Conservation (phyloP, 2,113 vertebrate species). For the Lophura nycthemera region DNA sequence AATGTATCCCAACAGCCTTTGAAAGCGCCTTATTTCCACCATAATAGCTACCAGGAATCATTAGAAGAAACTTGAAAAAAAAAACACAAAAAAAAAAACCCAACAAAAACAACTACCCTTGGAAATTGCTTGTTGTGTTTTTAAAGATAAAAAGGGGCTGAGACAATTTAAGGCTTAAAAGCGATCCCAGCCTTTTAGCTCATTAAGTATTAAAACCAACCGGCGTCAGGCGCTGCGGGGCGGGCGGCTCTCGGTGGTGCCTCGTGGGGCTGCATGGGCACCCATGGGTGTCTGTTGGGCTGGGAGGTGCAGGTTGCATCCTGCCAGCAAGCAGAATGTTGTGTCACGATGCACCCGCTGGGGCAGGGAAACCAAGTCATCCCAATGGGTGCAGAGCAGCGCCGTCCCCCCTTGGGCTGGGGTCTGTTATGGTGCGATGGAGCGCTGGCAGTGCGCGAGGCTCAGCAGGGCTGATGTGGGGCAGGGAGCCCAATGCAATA, state of each 20-base stretch:
- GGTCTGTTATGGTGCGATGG: neutral
- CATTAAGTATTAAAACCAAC: conserved; percentile 38
- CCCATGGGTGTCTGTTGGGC: neutral
- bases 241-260: rapidly evolving
- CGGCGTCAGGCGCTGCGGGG: rapidly evolving
- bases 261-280: neutral
- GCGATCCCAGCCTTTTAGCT: conserved; percentile 39
- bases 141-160: conserved; percentile 23
- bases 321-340: no score
- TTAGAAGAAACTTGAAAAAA: neutral
- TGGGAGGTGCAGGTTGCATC: no score
- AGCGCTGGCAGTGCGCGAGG: conserved; percentile 55
- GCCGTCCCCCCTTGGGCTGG: neutral
- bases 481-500: conserved; percentile 37
- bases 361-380: neutral
- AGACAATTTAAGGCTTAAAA: conserved; percentile 48
- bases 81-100: neutral
- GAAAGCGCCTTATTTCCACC: neutral
- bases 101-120: neutral
- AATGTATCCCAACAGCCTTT: neutral
- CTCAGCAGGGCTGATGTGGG: conserved; percentile 34
- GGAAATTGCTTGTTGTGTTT: neutral
- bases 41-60: conserved; percentile 56
- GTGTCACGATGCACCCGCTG: no score
- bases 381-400: neutral